phyloP scores from a whole-genome alignment of 2,113 vertebrate species.

The Poeciliopsis turrubarensis region DNA sequence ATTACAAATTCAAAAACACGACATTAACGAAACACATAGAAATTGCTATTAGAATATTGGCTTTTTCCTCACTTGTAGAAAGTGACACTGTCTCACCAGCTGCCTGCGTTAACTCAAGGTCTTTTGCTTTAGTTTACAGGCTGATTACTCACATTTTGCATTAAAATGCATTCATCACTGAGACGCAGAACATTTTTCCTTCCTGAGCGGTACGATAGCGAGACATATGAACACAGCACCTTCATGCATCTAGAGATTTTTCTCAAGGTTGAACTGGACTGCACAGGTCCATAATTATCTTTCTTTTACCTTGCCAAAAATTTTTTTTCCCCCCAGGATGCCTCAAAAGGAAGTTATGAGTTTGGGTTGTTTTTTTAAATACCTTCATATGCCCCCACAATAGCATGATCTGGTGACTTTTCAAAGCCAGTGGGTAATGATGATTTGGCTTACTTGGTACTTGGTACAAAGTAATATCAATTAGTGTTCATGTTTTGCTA shows the following conservation, averaged over 20 bases:
- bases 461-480: too few species aligned
- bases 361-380: not conserved
- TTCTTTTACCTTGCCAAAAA: not conserved
- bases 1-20: too few species aligned
- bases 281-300: too few species aligned
- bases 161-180: not conserved
- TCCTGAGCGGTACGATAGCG: not conserved
- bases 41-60: too few species aligned
- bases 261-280: not conserved
- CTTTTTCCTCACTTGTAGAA: too few species aligned
- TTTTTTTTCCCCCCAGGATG: not conserved
- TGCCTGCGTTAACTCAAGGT: not conserved
- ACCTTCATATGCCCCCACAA: not conserved
- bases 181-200: not conserved
- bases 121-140: not conserved
- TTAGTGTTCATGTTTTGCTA: not conserved
- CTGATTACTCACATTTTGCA: not conserved
- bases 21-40: too few species aligned
- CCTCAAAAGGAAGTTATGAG: not conserved
- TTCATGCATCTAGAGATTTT: too few species aligned
- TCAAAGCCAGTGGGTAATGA: not conserved
- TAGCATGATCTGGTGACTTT: too few species aligned
- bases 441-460: not conserved
- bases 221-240: not conserved
- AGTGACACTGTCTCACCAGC: too few species aligned